These are phyloP conservation scores for Lepus americanus DNA, from an alignment of 2,113 vertebrate species.

Conservation along the genomic window DNA sequence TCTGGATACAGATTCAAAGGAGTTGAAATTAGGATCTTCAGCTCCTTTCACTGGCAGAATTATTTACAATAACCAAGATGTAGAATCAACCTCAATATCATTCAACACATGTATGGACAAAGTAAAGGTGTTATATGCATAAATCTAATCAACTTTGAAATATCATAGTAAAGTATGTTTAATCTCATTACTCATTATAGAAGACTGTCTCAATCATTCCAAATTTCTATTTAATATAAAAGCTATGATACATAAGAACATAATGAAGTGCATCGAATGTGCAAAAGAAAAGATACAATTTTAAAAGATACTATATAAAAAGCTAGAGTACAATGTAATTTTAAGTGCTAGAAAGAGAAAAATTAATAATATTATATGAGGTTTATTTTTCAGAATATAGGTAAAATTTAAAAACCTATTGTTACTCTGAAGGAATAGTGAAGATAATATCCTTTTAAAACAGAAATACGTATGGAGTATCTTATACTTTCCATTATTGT, in stretches of 20 bases:
- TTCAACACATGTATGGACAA: background rate
- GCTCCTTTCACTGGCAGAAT: background rate
- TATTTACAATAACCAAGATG: background rate
- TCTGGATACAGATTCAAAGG: background rate
- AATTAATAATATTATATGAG: constrained; percentile 55
- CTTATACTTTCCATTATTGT: constrained; percentile 82
- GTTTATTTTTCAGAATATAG: constrained; percentile 62
- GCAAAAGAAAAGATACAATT: constrained; percentile 70
- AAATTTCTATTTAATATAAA: constrained; percentile 79
- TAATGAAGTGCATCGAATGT: constrained; percentile 76
- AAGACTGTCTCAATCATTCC: constrained; percentile 81
- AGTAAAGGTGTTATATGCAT: background rate
- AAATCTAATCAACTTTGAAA: background rate
- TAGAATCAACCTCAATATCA: background rate
- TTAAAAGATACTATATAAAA: constrained; percentile 67
- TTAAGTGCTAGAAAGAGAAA: constrained; percentile 48
- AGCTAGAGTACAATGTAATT: constrained; percentile 65
- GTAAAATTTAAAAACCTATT: constrained; percentile 71
- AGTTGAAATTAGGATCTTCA: background rate
- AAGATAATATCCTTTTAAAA: constrained; percentile 75
- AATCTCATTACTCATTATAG: constrained; percentile 58
- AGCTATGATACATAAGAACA: constrained; percentile 78
- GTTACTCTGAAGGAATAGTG: constrained; percentile 71
- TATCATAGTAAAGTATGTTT: constrained; percentile 6
- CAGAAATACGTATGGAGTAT: constrained; percentile 82